Evolutionary conservation across 2,113 vertebrate species (phyloP), one percentile per base, ranked within the genome.

Genomic region (Engraulis encrasicolus): DNA sequence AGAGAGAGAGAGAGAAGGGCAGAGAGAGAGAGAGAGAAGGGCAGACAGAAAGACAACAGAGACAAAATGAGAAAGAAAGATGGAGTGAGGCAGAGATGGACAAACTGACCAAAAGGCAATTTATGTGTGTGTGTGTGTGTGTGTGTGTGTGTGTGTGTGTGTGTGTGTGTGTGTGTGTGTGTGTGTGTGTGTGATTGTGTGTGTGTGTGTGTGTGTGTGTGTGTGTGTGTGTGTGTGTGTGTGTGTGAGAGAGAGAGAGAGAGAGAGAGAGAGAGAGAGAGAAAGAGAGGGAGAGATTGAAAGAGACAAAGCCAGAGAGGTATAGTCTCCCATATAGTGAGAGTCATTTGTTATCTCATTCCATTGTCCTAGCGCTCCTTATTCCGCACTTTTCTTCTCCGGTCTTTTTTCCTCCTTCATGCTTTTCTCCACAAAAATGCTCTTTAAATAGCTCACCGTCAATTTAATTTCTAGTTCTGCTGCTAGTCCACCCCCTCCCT

Each of bases 381-480:
- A 66, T 50, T 14, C 36, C 58, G 36, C 66, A 20, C 79, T 81
- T 58, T n/a, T n/a, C n/a, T 37, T 85, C 50, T 54, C 23, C 31
- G 40, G 12, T 78, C 31, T 45, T 34, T 85, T 78, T 82, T 66
- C 34, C 9, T 18, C 78, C 49, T 77, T 38, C 3, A 6, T 34
- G n/a, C n/a, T 36, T 20, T 11, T 9, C 58, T 45, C 52, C 80
- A 71, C 48, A 84, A 79, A 88, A 88, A 82, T 14, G 49, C 4
- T 77, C 50, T 88, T 86, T 84, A 84, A 86, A 86, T 88, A 88
- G 81, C 83, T 86, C 83, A 81, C 61, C 81, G 87, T 80, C 80
- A 80, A 78, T 86, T 88, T 88, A 20, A 79, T 81, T 83, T 87
- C 81, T 81, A 48, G 23, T 66, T 81, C 61, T 81, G 50, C 82